Conservation (phyloP, 2,888 invertebrate species). For the Chelonus formosanus region DNA sequence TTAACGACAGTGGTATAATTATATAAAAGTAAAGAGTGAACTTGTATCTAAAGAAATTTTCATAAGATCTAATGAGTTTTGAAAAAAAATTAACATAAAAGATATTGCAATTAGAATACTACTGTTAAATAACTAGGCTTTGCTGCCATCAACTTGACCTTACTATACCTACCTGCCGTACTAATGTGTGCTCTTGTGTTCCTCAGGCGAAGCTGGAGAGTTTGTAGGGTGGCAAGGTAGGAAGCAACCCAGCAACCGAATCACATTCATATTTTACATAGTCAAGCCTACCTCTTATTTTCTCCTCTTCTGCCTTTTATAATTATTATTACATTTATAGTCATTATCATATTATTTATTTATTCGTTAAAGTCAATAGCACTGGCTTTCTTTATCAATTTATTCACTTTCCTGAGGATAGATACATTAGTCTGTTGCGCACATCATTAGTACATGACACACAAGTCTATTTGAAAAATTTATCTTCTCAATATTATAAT, state of each 20-base stretch:
- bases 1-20: slow-evolving; percentile 34
- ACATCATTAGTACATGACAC: slow-evolving; percentile 26
- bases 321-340: slow-evolving; percentile 40
- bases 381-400: no score
- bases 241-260: slow-evolving; percentile 69
- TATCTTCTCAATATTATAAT: no score
- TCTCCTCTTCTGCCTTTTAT: slow-evolving; percentile 45
- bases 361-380: neutral
- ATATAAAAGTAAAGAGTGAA: slow-evolving; percentile 56
- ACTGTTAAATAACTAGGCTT: slow-evolving; percentile 64
- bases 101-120: slow-evolving; percentile 49
- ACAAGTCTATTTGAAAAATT: slow-evolving; percentile 28
- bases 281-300: slow-evolving; percentile 56
- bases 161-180: slow-evolving; percentile 63
- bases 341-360: slow-evolving; percentile 33
- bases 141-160: slow-evolving; percentile 63
- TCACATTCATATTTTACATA: slow-evolving; percentile 64
- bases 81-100: slow-evolving; percentile 14
- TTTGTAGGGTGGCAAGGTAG: slow-evolving; percentile 82
- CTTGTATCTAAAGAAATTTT: slow-evolving; percentile 4
- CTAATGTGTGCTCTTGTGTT: slow-evolving; percentile 71
- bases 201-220: slow-evolving; percentile 80
- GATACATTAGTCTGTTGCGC: slow-evolving; percentile 24
- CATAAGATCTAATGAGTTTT: no score
- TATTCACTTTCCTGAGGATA: no score